Conservation (phyloP, 2,113 vertebrate species). For the Entosphenus tridentatus region DNA sequence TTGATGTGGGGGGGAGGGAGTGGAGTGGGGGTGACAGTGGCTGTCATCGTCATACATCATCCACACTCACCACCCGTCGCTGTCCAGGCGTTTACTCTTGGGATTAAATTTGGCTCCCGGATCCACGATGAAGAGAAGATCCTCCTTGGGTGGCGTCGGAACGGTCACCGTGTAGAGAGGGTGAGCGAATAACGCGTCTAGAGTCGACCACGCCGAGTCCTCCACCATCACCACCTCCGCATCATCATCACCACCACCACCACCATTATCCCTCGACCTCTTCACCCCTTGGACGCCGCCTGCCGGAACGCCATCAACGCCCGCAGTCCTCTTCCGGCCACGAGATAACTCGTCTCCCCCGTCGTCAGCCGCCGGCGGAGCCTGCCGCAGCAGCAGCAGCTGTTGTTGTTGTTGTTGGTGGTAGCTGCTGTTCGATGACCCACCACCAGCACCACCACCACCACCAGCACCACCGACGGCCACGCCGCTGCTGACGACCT, state of each 20-base stretch:
- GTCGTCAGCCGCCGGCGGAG: neutral
- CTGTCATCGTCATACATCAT: no score
- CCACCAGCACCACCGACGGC: no score
- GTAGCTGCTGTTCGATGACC: no score
- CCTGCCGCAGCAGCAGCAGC: neutral
- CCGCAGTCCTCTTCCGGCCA: neutral
- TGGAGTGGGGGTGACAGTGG: no score
- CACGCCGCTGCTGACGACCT: slow-evolving; percentile 63
- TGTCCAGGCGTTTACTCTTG: slow-evolving; percentile 18
- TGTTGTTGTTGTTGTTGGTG: neutral
- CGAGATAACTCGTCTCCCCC: neutral
- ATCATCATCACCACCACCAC: slow-evolving; percentile 7
- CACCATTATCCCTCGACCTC: neutral
- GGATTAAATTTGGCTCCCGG: slow-evolving; percentile 74
- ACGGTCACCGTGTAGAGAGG: slow-evolving; percentile 35
- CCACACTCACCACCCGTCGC: slow-evolving; percentile 47
- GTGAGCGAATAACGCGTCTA: slow-evolving; percentile 48
- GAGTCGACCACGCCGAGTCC: slow-evolving; percentile 20
- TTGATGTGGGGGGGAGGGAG: no score
- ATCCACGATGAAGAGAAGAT: slow-evolving; percentile 73
- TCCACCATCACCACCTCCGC: no score
- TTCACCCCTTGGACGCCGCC: slow-evolving; percentile 9
- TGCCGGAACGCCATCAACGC: slow-evolving; percentile 15
- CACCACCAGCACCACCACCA: no score
- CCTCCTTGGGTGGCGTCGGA: slow-evolving; percentile 40